Conservation (phyloP, 2,797 vertebrate species). For the Syngnathus rostellatus region DNA sequence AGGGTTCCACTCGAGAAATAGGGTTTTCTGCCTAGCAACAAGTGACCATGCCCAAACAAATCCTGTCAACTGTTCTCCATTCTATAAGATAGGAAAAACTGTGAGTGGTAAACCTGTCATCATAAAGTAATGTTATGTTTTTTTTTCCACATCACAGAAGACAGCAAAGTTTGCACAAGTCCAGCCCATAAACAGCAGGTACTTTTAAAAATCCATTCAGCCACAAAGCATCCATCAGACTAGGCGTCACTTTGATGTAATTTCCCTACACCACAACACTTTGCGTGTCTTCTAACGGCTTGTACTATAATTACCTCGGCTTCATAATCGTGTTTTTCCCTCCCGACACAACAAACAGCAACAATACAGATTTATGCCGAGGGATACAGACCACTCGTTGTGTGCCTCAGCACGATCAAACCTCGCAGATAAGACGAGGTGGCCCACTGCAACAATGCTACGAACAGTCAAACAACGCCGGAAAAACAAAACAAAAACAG, state of each 20-base stretch:
- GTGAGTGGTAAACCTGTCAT: not conserved
- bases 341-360: not conserved
- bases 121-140: not conserved
- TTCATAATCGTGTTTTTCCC: not conserved
- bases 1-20: not conserved
- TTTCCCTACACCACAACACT: not conserved
- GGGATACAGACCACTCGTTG: not conserved
- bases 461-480: no score
- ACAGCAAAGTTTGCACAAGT: not conserved
- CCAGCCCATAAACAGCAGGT: not conserved
- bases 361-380: not conserved
- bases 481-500: not conserved
- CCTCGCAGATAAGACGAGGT: not conserved
- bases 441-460: not conserved
- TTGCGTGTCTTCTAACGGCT: not conserved
- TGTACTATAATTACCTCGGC: not conserved
- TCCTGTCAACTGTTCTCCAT: not conserved
- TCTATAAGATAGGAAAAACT: not conserved
- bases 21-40: not conserved
- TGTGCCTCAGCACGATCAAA: not conserved
- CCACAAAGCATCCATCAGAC: not conserved
- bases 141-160: not conserved
- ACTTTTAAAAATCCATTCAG: not conserved
- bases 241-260: not conserved
- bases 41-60: not conserved